Evolutionary conservation across 2,888 invertebrate genomes (phyloP), one percentile per base, ranked within the genome.

Genomic region (Ferrisia virgata): DNA sequence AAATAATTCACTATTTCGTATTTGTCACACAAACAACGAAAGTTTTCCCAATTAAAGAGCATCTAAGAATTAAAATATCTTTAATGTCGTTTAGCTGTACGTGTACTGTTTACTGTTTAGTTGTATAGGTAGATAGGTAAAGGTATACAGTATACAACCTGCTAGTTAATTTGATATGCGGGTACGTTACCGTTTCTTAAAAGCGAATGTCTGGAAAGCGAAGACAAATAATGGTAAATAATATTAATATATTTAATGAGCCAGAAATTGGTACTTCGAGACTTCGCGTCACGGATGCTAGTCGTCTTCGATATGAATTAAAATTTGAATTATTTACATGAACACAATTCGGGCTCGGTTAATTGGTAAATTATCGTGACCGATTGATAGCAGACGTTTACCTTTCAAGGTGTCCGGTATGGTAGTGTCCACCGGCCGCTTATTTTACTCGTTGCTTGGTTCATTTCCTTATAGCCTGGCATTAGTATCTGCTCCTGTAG

Each of bases 201-300:
- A 76, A 33, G 36, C 36, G 6, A 8, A 5, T 9, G 58, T 28
- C 28, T 64, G 25, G 72, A 76, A 76, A 76, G 72, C 36, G 72
- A 31, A 18, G 3, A 58, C 64, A 36, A 76, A 33, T 33, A 36
- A 76, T 76, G 36, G 25, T 76, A 76, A 72, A 76, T 76, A 76
- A n/a, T 76, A 76, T 76, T 76, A 76, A 76, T 76, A 36, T 76
- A 76, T 15, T 76, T 76, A 76, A 76, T 76, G 72, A 76, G 72
- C 33, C 72, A 36, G 72, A 76, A 76, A 76, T 76, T 76, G 31
- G 69, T 31, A 31, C 31, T n/a, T n/a, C n/a, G n/a, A n/a, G 15
- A 11, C 31, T 31, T 69, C 69, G 69, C 69, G 69, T 69, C 31
- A 69, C 53, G 53, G 53, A 53, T 53, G 6, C 47, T 58, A 22